Evolutionary conservation across 2,113 vertebrate genomes (phyloP).

Genomic region (Procavia capensis): DNA sequence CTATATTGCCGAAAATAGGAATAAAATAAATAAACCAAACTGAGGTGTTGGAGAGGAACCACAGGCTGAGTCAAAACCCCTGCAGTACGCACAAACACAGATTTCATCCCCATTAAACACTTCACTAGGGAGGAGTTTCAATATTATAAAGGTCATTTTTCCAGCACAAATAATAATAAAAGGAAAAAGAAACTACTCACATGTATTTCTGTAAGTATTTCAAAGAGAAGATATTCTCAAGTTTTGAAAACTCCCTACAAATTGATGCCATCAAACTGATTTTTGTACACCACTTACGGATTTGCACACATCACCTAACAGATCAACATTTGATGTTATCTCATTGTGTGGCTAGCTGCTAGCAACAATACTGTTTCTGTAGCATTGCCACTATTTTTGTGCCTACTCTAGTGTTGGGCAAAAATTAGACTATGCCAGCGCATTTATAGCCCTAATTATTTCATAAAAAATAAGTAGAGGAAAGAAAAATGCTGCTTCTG

Average conservation of each 20-base stretch:
- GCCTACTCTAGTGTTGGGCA: background rate
- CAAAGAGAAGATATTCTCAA: background rate
- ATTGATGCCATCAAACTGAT: background rate
- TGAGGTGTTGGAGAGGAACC: background rate
- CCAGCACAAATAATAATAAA: background rate
- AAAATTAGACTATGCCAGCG: slow-evolving; percentile 22
- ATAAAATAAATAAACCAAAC: background rate
- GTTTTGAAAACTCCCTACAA: background rate
- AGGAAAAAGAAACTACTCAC: background rate
- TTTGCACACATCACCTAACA: background rate
- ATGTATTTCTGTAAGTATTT: background rate
- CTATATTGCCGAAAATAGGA: background rate
- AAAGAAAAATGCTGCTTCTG: background rate
- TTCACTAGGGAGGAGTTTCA: background rate
- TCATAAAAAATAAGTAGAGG: slow-evolving; percentile 8
- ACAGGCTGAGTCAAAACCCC: background rate
- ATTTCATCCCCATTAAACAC: background rate
- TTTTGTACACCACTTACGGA: background rate
- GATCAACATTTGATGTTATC: slow-evolving; percentile 36
- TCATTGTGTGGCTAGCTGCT: background rate
- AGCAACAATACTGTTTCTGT: background rate
- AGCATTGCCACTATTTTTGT: background rate
- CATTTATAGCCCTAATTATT: slow-evolving; percentile 18
- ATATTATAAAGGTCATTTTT: background rate
- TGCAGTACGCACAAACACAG: background rate